Base-by-base conservation (phyloP, 2,113 vertebrate species). In the Vulpes lagopus region DNA sequence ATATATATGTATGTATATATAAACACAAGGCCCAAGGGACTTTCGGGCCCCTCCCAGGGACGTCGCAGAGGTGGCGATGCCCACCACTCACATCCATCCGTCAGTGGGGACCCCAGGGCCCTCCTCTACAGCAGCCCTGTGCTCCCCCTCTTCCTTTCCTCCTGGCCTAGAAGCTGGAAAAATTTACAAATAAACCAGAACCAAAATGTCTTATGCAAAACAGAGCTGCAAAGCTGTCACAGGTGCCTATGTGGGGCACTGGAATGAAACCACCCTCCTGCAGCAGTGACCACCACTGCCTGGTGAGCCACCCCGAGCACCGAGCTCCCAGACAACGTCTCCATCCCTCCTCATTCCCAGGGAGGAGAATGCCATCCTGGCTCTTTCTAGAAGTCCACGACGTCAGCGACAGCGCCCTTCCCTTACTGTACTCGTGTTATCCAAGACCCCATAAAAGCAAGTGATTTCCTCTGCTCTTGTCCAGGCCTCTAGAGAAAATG, bases 381-480 rank as follows among this genome's bases (percentile, higher is more conserved):
- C 15, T 2, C 49, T 19, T 55, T 14, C 5, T 14, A 27, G 60
- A 89, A 69, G 14, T 11, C 49, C 25, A 51, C 17, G 23, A 60
- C 0, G 8, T 51, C 67, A 22, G 0, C 95, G 86, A 30, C 62
- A 43, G 53, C 3, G 62, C 96, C 85, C 17, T 65, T 4, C 1
- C 5, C 79, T 76, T 95, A 98, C 97, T 94, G 96, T 97, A 96
- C 91, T 69, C 17, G 55, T 69, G 89, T 97, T 94, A 83, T 91
- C 98, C 97, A 96, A 96, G 97, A 96, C 96, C 95, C 98, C 80
- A 53, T 95, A 97, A 98, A 98, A 91, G 79, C 93, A 38, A 65
- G 92, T 25, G 94, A 96, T 96, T 98, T 95, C 98, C 98, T 98
- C 97, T 67, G 86, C 97, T 97, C 96, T 97, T 96, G 97, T 97